Evolutionary conservation across 2,113 vertebrate species (phyloP), one percentile per base, ranked within the genome.

Genomic region (Psettodes erumei): DNA sequence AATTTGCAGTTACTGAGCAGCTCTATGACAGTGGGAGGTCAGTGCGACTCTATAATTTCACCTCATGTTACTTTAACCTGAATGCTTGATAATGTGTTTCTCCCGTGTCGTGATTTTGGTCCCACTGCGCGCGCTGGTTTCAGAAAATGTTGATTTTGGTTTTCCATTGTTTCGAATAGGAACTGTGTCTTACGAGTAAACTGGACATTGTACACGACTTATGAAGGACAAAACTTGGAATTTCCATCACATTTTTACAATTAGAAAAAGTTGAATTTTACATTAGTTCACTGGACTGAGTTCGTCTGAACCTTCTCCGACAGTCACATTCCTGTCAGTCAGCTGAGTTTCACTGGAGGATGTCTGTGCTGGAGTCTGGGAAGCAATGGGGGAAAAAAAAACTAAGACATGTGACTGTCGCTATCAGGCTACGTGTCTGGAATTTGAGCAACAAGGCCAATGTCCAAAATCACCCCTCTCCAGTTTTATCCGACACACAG

Each of bases 101-200:
- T 10, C 45, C 37, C 42, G 38, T n/a, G 35, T 28, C 47, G 18
- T 9, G 43, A 10, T 74, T 83, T 81, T 86, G 81, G 84, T 83
- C 73, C 69, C 60, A 21, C 33, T 45, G 47, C 42, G 47, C 42
- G 21, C 35, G 19, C 38, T 55, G 6, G 37, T 23, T 42, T 40
- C 8, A 62, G 70, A 15, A 72, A 47, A 51, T 40, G 45, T 33
- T 13, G 13, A 68, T 58, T 69, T 61, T 6, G 59, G n/a, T 9
- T 37, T 76, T 75, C n/a, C 0, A 35, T 58, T 50, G 1, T 43
- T 16, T 50, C 40, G 54, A 67, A 72, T 19, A 45, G 30, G 9
- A 69, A 58, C 35, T 13, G 30, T 21, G 8, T n/a, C 61, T n/a
- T 56, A 67, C 5, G 19, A 16, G 19, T 25, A 47, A 47, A 38